phyloP scores from a whole-genome alignment of 1,140 invertebrate genomes.

The Theocolax elegans region DNA sequence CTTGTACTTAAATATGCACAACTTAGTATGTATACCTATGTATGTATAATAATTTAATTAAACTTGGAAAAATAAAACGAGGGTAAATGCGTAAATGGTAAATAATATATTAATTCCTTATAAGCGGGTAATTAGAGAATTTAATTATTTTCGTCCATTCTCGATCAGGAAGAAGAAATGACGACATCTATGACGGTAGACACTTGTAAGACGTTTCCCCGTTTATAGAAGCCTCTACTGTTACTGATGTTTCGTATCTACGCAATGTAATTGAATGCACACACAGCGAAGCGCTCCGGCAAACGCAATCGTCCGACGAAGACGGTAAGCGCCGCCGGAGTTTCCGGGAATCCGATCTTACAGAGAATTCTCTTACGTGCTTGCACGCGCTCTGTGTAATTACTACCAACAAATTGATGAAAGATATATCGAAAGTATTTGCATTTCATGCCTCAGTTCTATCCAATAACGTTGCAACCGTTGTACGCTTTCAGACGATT shows the following conservation, averaged over 20 bases:
- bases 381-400: not conserved
- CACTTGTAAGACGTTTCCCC: constrained; percentile 47
- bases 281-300: constrained; percentile 30
- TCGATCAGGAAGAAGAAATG: constrained; percentile 25
- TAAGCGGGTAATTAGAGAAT: too few species aligned
- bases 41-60: too few species aligned
- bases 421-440: not conserved
- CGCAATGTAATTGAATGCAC: constrained; percentile 59
- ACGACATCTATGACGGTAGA: constrained; percentile 46
- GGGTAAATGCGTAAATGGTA: too few species aligned
- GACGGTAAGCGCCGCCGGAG: not conserved
- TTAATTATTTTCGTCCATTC: too few species aligned
- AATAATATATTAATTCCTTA: too few species aligned
- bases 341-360: constrained; percentile 35
- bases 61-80: too few species aligned
- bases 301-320: constrained; percentile 41
- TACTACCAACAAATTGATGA: constrained; percentile 7
- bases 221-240: constrained; percentile 32
- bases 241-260: constrained; percentile 35
- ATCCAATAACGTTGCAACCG: too few species aligned
- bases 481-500: too few species aligned
- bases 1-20: too few species aligned
- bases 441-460: constrained; percentile 35
- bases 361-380: not conserved
- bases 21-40: too few species aligned